Evolutionary conservation across 2,113 vertebrate genomes (phyloP), one percentile per base, ranked within the genome.

Genomic region (Tenrec ecaudatus): DNA sequence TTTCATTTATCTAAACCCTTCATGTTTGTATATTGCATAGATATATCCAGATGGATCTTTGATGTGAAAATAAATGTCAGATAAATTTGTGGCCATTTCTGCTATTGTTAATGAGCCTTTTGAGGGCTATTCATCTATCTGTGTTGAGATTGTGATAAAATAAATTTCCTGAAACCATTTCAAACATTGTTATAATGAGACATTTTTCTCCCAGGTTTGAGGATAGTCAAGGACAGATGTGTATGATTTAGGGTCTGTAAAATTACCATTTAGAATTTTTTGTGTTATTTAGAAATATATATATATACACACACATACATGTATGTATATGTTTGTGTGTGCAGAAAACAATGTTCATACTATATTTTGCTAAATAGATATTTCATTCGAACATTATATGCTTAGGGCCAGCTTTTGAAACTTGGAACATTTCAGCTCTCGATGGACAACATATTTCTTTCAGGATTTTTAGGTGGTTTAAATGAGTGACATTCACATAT

Each of bases 11-110:
- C 4, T n/a, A 71, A 25, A 5, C 0, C 62, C 27, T 87, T 19
- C 47, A 58, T 69, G 12, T 25, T 87, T 47, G 0, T 22, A 57
- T 17, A n/a, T 27, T 19, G 78, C 27, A 69, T 47, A 73, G 23
- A 88, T 92, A 80, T 7, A 86, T 80, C 27, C 14, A 60, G 19
- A 69, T 86, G 43, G 15, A 8, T 9, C 86, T 4, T 81, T 64
- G 27, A 87, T 62, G 29, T 78, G 15, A 91, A 83, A 78, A 31
- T 75, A 62, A 92, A 87, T 84, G 73, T 85, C 79, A 88, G 27
- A 53, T 94, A 47, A 84, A 75, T 82, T 20, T 64, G 31, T 62
- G 84, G 36, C 27, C 11, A 81, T 64, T 75, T 86, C 10, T 83
- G 8, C 6, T 38, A 78, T 43, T 84, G 11, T 66, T 62, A 86